Evolutionary conservation across 2,888 invertebrate species (phyloP), one percentile per base, ranked within the genome.

Genomic region (Diploptera punctata): DNA sequence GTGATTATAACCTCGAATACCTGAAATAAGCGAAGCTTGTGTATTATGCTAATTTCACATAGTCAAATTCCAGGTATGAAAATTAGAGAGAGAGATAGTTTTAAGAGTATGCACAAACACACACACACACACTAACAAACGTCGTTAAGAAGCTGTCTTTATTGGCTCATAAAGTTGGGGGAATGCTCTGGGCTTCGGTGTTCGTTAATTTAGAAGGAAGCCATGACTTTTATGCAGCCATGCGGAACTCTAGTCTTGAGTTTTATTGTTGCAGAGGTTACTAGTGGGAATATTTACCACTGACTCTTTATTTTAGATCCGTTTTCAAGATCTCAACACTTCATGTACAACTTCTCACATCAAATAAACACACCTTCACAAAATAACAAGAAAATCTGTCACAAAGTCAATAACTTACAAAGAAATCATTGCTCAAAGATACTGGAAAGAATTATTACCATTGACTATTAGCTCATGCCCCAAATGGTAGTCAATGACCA

Each of bases 121-220:
- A n/a, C n/a, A n/a, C n/a, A n/a, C n/a, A 9, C 33, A 38, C 24
- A 24, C 21, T 43, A 43, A 62, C 62, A 43, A 62, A 33, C 38
- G 62, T 62, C 62, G 43, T 62, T 62, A 62, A 62, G 43, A 62
- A 0, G 24, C 62, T 43, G 31, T 62, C 62, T 62, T 62, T 62
- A 62, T 62, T 62, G 43, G 13, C 62, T 62, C 62, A 62, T 62
- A 62, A 62, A 62, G n/a, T 21, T 21, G 43, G 13, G 43, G 21
- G 43, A 62, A 62, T 62, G 62, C 43, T 43, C 1, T 31, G 16
- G 62, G 38, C 62, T 21, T 43, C 24, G 61, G 43, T 16, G 19
- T 62, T 43, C 43, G 62, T 62, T 62, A 62, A 62, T 62, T 62
- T 62, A 31, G 38, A n/a, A 33, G 33, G 19, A 61, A 38, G 62